Evolutionary conservation across 2,113 vertebrate species (phyloP).

Genomic region (Setophaga kirtlandii): DNA sequence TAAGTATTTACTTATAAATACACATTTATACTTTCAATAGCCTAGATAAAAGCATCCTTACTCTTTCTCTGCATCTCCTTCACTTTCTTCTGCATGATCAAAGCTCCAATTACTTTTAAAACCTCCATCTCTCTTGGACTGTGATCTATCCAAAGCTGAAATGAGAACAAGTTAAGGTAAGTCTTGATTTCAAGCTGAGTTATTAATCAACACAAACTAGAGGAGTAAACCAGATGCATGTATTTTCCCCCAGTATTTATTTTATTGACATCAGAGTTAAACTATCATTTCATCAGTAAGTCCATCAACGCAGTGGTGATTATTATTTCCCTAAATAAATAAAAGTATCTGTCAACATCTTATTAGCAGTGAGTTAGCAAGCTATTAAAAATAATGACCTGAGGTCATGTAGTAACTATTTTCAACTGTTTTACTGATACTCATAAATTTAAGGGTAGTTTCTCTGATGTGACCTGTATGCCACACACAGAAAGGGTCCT

Average conservation of each 20-base stretch:
- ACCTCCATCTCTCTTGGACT: constrained; percentile 90
- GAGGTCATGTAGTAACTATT: not conserved
- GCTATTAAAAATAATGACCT: not conserved
- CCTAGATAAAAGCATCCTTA: constrained; percentile 80
- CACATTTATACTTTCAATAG: constrained; percentile 51
- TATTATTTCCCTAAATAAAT: not conserved
- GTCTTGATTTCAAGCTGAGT: constrained; percentile 55
- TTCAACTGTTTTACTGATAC: not conserved
- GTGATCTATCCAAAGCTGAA: constrained; percentile 91
- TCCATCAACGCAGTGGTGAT: not conserved
- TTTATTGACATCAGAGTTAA: not conserved
- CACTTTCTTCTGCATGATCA: constrained; percentile 85
- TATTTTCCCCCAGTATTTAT: not conserved
- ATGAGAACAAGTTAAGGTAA: constrained; percentile 78
- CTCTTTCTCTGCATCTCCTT: constrained; percentile 90
- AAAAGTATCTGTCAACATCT: not conserved
- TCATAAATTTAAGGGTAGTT: not conserved
- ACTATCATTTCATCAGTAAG: not conserved
- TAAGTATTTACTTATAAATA: not conserved
- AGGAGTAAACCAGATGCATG: not conserved
- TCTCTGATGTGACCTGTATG: not conserved
- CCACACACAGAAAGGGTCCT: not conserved
- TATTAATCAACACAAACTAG: constrained; percentile 46
- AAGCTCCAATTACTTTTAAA: constrained; percentile 95
- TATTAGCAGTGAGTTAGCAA: not conserved